A percentile compares a stretch with the other conserved stretches of the same genome.
phyloP scores from a whole-genome alignment of 2,888 invertebrate genomes.

The Scelioninae gen. 2 region DNA sequence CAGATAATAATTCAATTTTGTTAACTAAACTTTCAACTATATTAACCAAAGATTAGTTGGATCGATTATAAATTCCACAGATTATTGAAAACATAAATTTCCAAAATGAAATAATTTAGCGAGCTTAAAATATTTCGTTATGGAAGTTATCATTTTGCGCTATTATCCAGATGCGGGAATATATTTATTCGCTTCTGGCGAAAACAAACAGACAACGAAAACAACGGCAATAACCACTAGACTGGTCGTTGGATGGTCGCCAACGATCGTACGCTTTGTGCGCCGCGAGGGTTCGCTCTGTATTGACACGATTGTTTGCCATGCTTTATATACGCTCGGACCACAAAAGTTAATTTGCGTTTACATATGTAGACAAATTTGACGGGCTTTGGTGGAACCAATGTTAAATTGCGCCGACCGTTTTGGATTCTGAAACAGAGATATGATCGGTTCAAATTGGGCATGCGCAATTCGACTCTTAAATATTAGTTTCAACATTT shows the following conservation, averaged over 20 bases:
- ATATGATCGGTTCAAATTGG: too few relatives aligned
- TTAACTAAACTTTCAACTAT: too few relatives aligned
- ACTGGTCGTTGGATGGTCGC: conserved; percentile 2
- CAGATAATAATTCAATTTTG: too few relatives aligned
- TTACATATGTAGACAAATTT: conserved; percentile 32
- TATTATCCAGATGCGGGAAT: neutral
- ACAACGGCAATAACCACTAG: conserved; percentile 40
- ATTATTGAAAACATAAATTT: too few relatives aligned
- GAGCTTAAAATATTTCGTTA: too few relatives aligned
- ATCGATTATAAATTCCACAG: too few relatives aligned
- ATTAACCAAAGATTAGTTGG: too few relatives aligned
- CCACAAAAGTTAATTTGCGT: conserved; percentile 32
- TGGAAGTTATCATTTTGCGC: neutral
- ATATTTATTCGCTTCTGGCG: conserved; percentile 19
- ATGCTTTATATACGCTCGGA: conserved; percentile 28
- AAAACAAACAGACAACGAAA: conserved; percentile 26
- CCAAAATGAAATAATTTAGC: too few relatives aligned
- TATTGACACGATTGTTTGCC: conserved; percentile 36
- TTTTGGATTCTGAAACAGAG: too few relatives aligned
- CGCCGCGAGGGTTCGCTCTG: neutral
- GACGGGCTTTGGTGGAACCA: neutral
- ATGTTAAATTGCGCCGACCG: neutral
- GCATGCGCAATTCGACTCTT: too few relatives aligned
- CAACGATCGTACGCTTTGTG: conserved; percentile 21
- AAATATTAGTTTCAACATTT: too few relatives aligned